Percentiles rank a stretch among this genome's conserved stretches.
phyloP scores from a whole-genome alignment of 2,113 vertebrate species.

The Phrynosoma blainvillii region DNA sequence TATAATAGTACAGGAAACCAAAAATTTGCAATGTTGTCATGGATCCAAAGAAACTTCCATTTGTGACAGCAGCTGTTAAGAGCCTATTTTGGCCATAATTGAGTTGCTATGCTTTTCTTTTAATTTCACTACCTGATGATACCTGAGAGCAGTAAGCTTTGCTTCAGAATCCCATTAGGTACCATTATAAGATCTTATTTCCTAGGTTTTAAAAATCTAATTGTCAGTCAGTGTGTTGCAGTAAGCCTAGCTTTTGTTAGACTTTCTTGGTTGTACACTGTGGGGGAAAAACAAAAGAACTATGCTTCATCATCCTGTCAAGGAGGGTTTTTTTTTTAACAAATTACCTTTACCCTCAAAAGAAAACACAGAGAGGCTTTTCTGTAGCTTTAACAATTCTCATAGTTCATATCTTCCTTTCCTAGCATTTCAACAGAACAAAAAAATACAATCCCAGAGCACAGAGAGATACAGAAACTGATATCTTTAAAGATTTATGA shows the following conservation, averaged over 20 bases:
- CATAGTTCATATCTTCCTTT: conserved; percentile 74
- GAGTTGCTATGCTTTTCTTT: conserved; percentile 73
- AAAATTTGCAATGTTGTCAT: conserved; percentile 51
- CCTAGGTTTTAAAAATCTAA: conserved; percentile 74
- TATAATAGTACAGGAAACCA: conserved; percentile 57
- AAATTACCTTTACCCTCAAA: conserved; percentile 87
- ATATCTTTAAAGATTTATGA: conserved; percentile 57
- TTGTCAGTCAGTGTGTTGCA: conserved; percentile 84
- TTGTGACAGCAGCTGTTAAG: conserved; percentile 61
- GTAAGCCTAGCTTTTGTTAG: conserved; percentile 81
- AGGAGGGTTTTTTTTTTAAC: conserved; percentile 81
- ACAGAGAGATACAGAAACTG: conserved; percentile 52
- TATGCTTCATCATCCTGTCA: conserved; percentile 93
- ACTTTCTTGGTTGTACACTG: conserved; percentile 77
- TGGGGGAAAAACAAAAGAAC: conserved; percentile 81
- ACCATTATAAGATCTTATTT: conserved; percentile 76
- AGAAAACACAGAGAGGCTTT: conserved; percentile 82
- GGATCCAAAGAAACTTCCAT: conserved; percentile 60
- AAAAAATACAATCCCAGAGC: conserved; percentile 55
- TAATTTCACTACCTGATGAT: conserved; percentile 70
- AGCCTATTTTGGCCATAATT: conserved; percentile 68
- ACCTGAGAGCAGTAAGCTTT: conserved; percentile 69
- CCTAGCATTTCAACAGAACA: conserved; percentile 71
- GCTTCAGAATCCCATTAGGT: conserved; percentile 75
- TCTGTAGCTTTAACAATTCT: conserved; percentile 81